Percentiles rank a stretch among this genome's conserved stretches.
phyloP scores from a whole-genome alignment of 1,140 invertebrate species.

The Cephus cinctus region DNA sequence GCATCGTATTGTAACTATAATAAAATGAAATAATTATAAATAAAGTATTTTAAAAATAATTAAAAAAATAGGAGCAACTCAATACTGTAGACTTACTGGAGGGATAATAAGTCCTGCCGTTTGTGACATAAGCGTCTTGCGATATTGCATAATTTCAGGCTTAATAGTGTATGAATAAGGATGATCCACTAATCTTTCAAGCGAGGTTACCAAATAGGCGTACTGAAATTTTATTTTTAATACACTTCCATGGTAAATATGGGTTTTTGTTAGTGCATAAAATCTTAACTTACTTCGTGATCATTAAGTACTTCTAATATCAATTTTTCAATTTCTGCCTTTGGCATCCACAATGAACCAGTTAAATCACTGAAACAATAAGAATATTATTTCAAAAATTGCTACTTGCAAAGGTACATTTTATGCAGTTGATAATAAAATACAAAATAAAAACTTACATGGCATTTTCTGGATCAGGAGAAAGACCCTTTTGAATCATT shows the following conservation, averaged over 20 bases:
- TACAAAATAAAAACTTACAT: conserved; percentile 55
- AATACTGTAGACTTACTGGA: conserved; percentile 30
- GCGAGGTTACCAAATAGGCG: conserved; percentile 68
- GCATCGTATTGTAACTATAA: conserved; percentile 12
- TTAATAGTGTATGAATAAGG: conserved; percentile 68
- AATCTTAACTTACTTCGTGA: conserved; percentile 61
- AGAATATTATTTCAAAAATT: conserved; percentile 13
- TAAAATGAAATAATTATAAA: conserved; percentile 5
- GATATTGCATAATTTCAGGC: conserved; percentile 72
- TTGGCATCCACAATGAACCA: conserved; percentile 68
- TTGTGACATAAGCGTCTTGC: conserved; percentile 60
- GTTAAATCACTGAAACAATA: conserved; percentile 54
- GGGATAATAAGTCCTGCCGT: conserved; percentile 58
- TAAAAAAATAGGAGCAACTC: conserved; percentile 6
- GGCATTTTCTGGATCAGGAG: conserved; percentile 59
- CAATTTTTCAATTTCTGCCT: conserved; percentile 64
- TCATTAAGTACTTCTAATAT: conserved; percentile 75
- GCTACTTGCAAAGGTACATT: conserved; percentile 10
- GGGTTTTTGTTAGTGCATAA: conserved; percentile 4
- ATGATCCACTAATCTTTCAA: conserved; percentile 70
- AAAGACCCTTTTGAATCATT: conserved; percentile 62
- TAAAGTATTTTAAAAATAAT: conserved; percentile 8
- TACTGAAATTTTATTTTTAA: conserved; percentile 57
- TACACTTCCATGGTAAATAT: conserved; percentile 6
- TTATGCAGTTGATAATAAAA: background rate